Percentiles rank a stretch among this genome's conserved stretches.
phyloP scores from a whole-genome alignment of 2,888 invertebrate species.

The Hyles lineata region DNA sequence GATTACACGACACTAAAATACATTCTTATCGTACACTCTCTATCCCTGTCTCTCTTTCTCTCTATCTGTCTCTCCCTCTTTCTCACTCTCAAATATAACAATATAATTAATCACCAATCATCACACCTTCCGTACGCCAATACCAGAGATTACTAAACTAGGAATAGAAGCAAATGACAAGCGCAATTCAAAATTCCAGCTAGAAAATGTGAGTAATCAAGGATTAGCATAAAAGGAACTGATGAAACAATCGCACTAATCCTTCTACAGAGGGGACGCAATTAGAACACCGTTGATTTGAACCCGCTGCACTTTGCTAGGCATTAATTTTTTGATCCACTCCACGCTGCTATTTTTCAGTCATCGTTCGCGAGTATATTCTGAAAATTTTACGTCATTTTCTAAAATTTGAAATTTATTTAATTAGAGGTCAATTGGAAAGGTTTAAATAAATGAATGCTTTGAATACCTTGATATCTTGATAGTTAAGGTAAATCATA shows the following conservation, averaged over 20 bases:
- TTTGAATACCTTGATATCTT: too few relatives aligned
- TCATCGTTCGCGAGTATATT: neutral
- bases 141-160: neutral
- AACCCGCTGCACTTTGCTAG: constrained; percentile 9
- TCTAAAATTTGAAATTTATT: neutral
- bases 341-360: neutral
- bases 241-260: constrained; percentile 18
- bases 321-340: constrained; percentile 8
- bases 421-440: too few relatives aligned
- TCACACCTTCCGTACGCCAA: neutral
- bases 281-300: constrained; percentile 25
- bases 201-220: neutral
- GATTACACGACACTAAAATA: too few relatives aligned
- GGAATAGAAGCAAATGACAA: neutral
- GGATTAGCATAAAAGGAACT: neutral
- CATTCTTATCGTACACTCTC: too few relatives aligned
- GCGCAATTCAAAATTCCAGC: neutral
- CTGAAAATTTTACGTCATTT: neutral
- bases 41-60: too few relatives aligned
- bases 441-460: too few relatives aligned
- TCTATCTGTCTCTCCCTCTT: too few relatives aligned
- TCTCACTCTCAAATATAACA: too few relatives aligned
- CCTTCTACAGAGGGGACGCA: constrained; percentile 7
- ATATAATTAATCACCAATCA: neutral
- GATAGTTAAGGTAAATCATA: too few relatives aligned